A percentile compares a stretch with the other conserved stretches of the same genome.
phyloP scores from a whole-genome alignment of 2,113 vertebrate genomes.

The Canis aureus region DNA sequence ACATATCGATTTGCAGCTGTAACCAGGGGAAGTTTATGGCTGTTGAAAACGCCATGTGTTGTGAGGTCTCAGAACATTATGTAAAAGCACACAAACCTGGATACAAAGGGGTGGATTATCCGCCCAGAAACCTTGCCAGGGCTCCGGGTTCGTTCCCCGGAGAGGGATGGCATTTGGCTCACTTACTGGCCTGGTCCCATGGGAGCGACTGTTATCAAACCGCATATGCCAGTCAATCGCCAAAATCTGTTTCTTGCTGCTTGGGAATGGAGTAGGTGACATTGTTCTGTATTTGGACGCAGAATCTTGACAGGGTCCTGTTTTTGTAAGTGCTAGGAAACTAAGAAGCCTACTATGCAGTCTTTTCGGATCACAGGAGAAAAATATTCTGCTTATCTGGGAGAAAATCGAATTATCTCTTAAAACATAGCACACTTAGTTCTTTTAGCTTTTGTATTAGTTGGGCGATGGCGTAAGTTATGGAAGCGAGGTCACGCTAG shows the following conservation, averaged over 20 bases:
- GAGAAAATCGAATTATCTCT: constrained; percentile 8
- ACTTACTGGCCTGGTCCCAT: constrained; percentile 64
- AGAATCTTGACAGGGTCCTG: constrained; percentile 13
- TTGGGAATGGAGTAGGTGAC: not conserved
- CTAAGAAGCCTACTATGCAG: not conserved
- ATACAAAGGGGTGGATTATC: constrained; percentile 11
- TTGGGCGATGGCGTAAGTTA: not conserved
- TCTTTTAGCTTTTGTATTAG: not conserved
- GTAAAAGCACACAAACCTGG: not conserved
- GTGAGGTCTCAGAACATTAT: constrained; percentile 66
- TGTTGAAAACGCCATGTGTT: not conserved
- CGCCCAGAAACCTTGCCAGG: constrained; percentile 48
- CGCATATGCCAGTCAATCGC: not conserved
- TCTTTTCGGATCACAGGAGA: not conserved
- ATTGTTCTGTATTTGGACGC: constrained; percentile 54
- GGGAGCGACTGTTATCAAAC: constrained; percentile 52
- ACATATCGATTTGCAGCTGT: constrained; percentile 22
- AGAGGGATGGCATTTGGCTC: constrained; percentile 44
- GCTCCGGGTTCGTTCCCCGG: constrained; percentile 47
- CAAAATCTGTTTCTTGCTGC: not conserved
- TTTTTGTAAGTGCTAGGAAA: not conserved
- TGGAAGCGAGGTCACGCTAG: not conserved
- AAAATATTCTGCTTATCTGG: not conserved
- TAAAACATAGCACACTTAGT: not conserved
- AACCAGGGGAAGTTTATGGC: constrained; percentile 21